Evolutionary conservation across 2,113 vertebrate species (phyloP).

Genomic region (Martes martes): DNA sequence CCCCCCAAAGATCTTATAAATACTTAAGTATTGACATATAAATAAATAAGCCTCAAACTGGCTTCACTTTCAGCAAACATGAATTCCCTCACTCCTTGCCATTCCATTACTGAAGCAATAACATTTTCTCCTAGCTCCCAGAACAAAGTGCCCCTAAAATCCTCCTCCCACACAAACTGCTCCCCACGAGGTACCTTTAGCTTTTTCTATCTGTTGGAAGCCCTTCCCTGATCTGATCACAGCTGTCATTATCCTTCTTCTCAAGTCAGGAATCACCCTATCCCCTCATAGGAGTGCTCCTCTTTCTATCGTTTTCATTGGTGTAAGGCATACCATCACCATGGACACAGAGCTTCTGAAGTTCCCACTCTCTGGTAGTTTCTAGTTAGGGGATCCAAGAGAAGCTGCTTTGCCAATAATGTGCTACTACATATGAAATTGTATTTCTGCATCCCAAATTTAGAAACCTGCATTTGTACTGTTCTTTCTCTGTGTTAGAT

Average conservation of each 20-base stretch:
- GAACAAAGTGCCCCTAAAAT: background rate
- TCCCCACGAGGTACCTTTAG: background rate
- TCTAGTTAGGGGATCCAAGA: background rate
- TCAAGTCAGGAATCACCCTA: background rate
- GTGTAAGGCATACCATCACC: background rate
- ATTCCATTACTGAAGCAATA: background rate
- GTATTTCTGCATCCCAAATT: background rate
- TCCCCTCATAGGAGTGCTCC: background rate
- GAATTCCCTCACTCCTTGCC: background rate
- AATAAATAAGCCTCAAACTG: background rate
- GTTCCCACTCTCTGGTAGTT: background rate
- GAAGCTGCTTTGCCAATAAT: background rate
- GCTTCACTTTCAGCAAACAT: background rate
- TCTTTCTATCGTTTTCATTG: background rate
- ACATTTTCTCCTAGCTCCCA: background rate
- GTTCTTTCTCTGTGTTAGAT: background rate
- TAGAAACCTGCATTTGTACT: background rate
- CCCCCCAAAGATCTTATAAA: conserved; percentile 5
- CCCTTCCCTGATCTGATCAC: background rate
- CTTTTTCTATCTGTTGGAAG: background rate
- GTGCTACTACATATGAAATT: background rate
- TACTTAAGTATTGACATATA: background rate
- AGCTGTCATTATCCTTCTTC: background rate
- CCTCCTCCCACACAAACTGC: background rate
- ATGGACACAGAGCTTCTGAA: background rate